Evolutionary conservation across 2,888 invertebrate genomes (phyloP).

Genomic region (Thysanoteuthis rhombus): DNA sequence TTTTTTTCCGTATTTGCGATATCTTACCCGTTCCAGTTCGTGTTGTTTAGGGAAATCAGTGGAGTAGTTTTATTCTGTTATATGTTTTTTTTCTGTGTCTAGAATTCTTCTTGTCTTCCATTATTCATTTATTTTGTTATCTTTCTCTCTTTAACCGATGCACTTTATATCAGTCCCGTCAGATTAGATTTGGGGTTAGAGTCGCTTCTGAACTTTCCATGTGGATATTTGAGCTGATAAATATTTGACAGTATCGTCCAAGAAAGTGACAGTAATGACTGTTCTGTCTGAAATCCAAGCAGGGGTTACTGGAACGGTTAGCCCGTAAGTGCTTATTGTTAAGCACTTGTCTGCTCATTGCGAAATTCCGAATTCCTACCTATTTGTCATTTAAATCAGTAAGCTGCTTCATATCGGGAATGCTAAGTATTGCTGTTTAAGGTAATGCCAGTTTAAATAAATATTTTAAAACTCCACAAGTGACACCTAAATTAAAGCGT

Average conservation of each 20-base stretch:
- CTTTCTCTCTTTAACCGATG: neutral
- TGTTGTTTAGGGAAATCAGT: neutral
- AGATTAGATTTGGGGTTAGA: neutral
- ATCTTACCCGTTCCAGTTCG: neutral
- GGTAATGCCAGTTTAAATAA: too few relatives aligned
- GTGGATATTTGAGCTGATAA: neutral
- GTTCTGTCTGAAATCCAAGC: neutral
- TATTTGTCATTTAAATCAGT: neutral
- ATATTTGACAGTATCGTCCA: conserved; percentile 12
- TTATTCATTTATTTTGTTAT: neutral
- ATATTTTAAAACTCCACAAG: too few relatives aligned
- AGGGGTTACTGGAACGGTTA: neutral
- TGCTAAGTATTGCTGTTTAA: neutral
- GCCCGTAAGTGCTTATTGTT: neutral
- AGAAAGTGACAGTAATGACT: neutral
- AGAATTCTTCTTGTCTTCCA: neutral
- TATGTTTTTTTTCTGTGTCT: neutral
- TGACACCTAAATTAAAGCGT: too few relatives aligned
- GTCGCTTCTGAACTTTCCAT: conserved; percentile 12
- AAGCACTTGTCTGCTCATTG: neutral
- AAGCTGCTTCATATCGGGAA: neutral
- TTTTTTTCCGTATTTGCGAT: neutral
- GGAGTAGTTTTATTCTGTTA: neutral
- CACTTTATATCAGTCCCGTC: neutral
- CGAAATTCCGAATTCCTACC: neutral